Base-by-base conservation (phyloP, 2,113 vertebrate species). In the Carollia perspicillata region DNA sequence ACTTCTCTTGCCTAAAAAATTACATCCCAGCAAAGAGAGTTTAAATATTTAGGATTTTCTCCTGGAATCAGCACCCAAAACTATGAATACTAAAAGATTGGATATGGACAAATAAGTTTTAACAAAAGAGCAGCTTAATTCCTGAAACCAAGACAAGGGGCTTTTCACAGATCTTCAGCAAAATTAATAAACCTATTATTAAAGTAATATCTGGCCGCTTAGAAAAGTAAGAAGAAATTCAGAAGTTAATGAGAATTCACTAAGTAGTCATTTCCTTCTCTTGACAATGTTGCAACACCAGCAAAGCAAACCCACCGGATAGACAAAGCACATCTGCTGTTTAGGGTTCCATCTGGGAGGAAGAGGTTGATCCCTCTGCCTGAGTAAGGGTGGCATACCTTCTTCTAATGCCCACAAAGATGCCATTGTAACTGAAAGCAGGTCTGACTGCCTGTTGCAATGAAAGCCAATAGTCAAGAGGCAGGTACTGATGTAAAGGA, bases 191-290 rank as follows among this genome's bases (percentile, higher is more conserved):
- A 53, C 8, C 37, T 93, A 23, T 88, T 55, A 71, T 40, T 83
- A 72, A 78, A 58, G 23, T 77, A 30, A 18, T 58, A 97, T 63
- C 65, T 90, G 23, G 33, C 35, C 13, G 63, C 55, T 92, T 92
- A 81, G 74, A 79, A 95, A 90, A 93, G 72, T 71, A 91, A 89
- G 71, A 92, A 89, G 55, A 6, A 79, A 74, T 37, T 81, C 60
- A 85, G 35, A 42, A 93, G 55, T 74, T 89, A 89, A 79, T 22
- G 75, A 89, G 60, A 83, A 63, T 78, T 71, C 55, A 60, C 37
- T 40, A 92, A 84, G 49, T 75, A 74, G 35, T 68, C 55, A 71
- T 95, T 96, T 96, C 75, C 69, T 47, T 80, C 79, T 71, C 81
- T 51, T 58, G 18, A 87, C 87, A 75, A 30, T 47, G 69, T 63